These are phyloP conservation scores for Aeoliscus strigatus DNA, from an alignment of 2,797 vertebrate species.

Conservation along the genomic window DNA sequence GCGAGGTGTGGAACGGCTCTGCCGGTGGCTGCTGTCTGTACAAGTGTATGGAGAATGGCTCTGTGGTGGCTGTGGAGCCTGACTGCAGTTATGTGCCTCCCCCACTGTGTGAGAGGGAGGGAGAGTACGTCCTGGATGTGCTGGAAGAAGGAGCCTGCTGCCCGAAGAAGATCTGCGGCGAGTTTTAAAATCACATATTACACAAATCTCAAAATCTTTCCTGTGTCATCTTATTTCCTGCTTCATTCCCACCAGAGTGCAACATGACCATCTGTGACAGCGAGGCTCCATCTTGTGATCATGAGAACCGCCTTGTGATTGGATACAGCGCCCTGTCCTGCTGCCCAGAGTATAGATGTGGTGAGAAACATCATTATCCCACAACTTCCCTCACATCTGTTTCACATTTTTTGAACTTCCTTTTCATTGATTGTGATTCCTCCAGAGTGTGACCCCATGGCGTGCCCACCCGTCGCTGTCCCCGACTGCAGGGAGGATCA, in stretches of 20 bases:
- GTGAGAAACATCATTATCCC: no score
- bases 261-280: constrained; percentile 87
- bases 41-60: constrained; percentile 88
- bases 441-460: constrained; percentile 87
- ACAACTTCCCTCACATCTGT: no score
- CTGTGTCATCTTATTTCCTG: background rate
- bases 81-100: constrained; percentile 77
- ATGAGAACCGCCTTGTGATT: constrained; percentile 79
- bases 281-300: constrained; percentile 79
- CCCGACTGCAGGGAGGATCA: constrained; percentile 90
- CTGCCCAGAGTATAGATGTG: constrained; percentile 92
- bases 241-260: constrained; percentile 78
- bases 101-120: constrained; percentile 84
- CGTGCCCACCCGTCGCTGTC: constrained; percentile 77
- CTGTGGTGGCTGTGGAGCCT: constrained; percentile 83
- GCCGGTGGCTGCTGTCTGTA: constrained; percentile 86
- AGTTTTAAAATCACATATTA: constrained; percentile 40
- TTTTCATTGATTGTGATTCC: constrained; percentile 31
- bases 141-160: constrained; percentile 88
- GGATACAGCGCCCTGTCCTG: constrained; percentile 85
- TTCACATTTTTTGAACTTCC: constrained; percentile 3
- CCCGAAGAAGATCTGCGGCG: constrained; percentile 90
- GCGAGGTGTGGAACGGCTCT: constrained; percentile 91
- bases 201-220: no score
- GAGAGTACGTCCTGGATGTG: constrained; percentile 83